Evolutionary conservation across 2,888 invertebrate genomes (phyloP).

Genomic region (Mythimna loreyi): DNA sequence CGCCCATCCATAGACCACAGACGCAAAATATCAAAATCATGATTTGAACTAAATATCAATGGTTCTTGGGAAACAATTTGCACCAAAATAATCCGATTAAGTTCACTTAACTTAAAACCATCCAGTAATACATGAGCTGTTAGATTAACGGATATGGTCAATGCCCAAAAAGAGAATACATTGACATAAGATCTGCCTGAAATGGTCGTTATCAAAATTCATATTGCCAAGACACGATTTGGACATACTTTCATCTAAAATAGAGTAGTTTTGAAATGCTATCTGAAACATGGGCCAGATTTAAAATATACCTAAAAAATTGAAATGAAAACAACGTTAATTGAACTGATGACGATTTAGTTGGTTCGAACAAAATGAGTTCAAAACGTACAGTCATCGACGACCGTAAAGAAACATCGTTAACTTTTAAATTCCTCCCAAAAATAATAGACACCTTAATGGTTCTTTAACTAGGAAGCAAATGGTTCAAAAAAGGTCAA

Average conservation of each 20-base stretch:
- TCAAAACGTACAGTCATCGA: constrained; percentile 6
- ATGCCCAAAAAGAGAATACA: constrained; percentile 43
- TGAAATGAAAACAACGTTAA: neutral
- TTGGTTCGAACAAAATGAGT: constrained; percentile 5
- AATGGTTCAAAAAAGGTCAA: constrained; percentile 71
- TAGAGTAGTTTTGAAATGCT: constrained; percentile 16
- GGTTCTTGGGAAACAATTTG: constrained; percentile 58
- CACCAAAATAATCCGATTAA: constrained; percentile 60
- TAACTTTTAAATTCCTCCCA: constrained; percentile 26
- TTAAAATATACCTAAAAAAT: constrained; percentile 9
- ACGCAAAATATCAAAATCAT: constrained; percentile 65
- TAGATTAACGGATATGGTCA: constrained; percentile 40
- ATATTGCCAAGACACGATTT: constrained; percentile 51
- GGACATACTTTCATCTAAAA: constrained; percentile 55
- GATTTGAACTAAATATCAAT: constrained; percentile 64
- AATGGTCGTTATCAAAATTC: constrained; percentile 50
- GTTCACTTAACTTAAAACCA: constrained; percentile 51
- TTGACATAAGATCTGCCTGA: constrained; percentile 53
- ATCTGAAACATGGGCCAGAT: neutral
- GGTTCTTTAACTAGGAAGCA: constrained; percentile 63
- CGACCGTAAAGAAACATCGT: constrained; percentile 14
- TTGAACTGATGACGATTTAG: neutral
- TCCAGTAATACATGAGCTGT: constrained; percentile 49
- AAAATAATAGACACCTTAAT: constrained; percentile 47
- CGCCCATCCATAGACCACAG: constrained; percentile 53